These are phyloP conservation scores for Trissolcus basalis DNA, from an alignment of 1,140 invertebrate genomes.

Conservation along the genomic window DNA sequence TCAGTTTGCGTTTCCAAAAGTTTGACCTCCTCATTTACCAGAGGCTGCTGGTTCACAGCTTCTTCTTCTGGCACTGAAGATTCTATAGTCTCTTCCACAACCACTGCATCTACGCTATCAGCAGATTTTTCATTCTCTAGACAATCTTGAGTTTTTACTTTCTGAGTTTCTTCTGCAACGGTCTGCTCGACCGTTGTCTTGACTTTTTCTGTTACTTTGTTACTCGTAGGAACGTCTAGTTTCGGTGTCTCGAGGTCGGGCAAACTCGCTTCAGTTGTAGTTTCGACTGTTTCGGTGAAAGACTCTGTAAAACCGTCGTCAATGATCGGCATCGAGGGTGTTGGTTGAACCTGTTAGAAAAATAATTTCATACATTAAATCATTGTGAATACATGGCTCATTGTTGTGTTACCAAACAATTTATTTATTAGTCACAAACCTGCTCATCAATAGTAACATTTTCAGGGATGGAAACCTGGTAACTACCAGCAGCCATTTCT, in stretches of 20 bases:
- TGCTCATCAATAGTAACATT: conserved; percentile 59
- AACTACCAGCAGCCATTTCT: conserved; percentile 53
- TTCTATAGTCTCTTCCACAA: conserved; percentile 18
- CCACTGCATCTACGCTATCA: conserved; percentile 31
- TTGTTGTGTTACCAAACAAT: too few relatives aligned
- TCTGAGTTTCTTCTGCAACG: conserved; percentile 3
- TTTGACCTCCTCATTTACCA: neutral
- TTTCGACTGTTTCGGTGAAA: conserved; percentile 54
- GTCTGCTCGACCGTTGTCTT: neutral
- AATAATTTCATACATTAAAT: neutral
- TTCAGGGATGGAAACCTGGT: conserved; percentile 69
- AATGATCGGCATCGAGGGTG: conserved; percentile 74
- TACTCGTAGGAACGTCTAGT: conserved; percentile 28
- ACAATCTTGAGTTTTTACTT: conserved; percentile 15
- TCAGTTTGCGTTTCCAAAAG: neutral
- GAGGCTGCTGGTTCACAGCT: neutral
- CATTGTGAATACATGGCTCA: too few relatives aligned
- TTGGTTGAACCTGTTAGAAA: conserved; percentile 61
- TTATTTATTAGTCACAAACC: too few relatives aligned
- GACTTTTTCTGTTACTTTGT: conserved; percentile 29
- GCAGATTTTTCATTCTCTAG: neutral
- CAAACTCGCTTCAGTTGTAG: conserved; percentile 52
- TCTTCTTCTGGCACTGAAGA: neutral
- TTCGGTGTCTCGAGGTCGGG: conserved; percentile 61
- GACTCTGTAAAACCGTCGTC: conserved; percentile 67